Percentiles rank a stretch among this genome's conserved stretches.
phyloP scores from a whole-genome alignment of 2,113 vertebrate species.

The Balaeniceps rex region DNA sequence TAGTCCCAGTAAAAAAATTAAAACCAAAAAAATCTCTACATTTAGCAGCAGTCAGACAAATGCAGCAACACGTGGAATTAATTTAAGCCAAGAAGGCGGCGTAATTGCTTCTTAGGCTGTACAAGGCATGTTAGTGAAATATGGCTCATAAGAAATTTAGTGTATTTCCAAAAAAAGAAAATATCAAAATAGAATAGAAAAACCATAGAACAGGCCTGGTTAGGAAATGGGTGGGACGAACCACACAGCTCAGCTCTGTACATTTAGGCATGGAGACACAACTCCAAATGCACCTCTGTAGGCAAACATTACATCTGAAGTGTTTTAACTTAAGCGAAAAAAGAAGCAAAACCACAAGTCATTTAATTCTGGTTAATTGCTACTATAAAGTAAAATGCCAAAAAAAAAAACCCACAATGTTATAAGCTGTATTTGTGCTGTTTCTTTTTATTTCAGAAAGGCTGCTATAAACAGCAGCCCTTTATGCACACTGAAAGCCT shows the following conservation, averaged over 20 bases:
- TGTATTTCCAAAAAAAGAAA: neutral
- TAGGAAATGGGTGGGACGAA: neutral
- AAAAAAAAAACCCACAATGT: neutral
- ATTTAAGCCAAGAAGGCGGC: neutral
- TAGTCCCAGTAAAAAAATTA: neutral
- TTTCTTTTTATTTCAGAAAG: neutral
- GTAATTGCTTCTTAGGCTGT: neutral
- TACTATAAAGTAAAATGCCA: neutral
- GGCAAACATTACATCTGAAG: neutral
- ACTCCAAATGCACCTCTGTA: neutral
- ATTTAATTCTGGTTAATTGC: neutral
- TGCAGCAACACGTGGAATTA: neutral
- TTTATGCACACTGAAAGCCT: neutral
- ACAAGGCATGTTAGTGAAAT: neutral
- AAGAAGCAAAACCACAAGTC: neutral
- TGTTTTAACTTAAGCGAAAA: neutral
- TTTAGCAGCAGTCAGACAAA: neutral
- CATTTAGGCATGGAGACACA: neutral
- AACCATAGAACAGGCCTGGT: neutral
- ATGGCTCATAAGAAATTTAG: accelerated
- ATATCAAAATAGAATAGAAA: neutral
- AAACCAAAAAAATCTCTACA: neutral
- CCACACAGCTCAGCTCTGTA: neutral
- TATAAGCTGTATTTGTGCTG: neutral
- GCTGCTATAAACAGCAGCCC: neutral